Percentiles rank a stretch among this genome's conserved stretches.
Conservation (phyloP, 2,113 vertebrate genomes). For the Psammodynastes pulverulentus region DNA sequence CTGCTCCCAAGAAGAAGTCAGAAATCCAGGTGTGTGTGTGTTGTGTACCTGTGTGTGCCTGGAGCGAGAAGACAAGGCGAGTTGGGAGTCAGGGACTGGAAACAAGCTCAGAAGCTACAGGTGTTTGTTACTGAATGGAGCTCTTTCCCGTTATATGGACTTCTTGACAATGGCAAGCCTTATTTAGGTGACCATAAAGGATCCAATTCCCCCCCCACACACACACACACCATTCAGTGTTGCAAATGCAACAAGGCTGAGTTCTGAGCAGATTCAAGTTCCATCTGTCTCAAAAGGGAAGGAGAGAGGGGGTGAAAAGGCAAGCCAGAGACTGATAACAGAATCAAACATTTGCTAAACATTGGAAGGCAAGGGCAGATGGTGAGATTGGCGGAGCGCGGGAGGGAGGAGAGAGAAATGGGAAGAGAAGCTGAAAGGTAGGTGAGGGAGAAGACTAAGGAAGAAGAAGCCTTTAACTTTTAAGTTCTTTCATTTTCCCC, state of each 20-base stretch:
- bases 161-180: conserved; percentile 54
- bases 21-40: neutral
- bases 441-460: neutral
- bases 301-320: conserved; percentile 36
- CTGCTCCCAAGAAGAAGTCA: neutral
- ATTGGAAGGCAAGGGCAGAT: conserved; percentile 65
- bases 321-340: conserved; percentile 59
- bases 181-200: conserved; percentile 69
- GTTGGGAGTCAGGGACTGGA: conserved; percentile 18
- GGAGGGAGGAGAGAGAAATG: neutral
- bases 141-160: conserved; percentile 54
- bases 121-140: conserved; percentile 65
- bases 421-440: neutral
- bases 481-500: neutral
- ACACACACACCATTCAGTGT: conserved; percentile 71
- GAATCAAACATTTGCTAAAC: conserved; percentile 65
- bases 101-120: conserved; percentile 64
- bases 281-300: conserved; percentile 55
- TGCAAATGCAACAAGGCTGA: conserved; percentile 61
- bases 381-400: conserved; percentile 39
- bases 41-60: neutral
- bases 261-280: conserved; percentile 47
- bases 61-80: neutral
- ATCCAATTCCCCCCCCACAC: conserved; percentile 62
- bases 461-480: neutral